Base-by-base conservation (phyloP, 2,113 vertebrate species). In the Oriolus oriolus region DNA sequence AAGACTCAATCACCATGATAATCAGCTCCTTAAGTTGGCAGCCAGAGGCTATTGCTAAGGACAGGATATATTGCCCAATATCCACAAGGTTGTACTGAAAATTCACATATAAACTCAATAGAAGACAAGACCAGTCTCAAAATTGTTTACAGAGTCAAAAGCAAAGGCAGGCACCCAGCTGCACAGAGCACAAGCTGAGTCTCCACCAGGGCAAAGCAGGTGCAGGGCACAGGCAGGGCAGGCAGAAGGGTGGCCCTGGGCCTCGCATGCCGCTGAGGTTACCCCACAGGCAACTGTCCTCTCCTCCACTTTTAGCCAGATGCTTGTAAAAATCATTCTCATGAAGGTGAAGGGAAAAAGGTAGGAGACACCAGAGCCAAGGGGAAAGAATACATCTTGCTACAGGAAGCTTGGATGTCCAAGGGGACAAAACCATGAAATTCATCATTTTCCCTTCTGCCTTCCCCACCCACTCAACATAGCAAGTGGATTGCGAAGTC, bases 81-180 rank as follows among this genome's bases (percentile, higher is more conserved):
- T 28, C 60, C 44, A 31, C 30, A 75, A 63, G 26, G 30, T 52
- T 9, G 24, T 24, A 30, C 9, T 71, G 47, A 79, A 39, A 64
- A 75, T 49, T 96, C 31, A 41, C 1, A 0, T 16, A 11, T 12
- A 50, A 61, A 59, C 12, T 74, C 54, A 60, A 21, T 0, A 50
- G 45, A 61, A 88, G 45, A 37, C 17, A 57, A 73, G 24, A 12
- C 6, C 26, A 45, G 26, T 10, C 33, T 66, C 20, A 39, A 45
- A 41, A 22, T 7, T 27, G 7, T 57, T 80, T 21, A 30, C 6
- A 19, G 20, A 45, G 16, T 11, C n/a, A 65, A 96, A 64, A 76
- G 16, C 17, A 49, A 75, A 81, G 47, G 41, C 16, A 23, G 16
- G 7, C 0, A 11, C 31, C 9, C 0, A 0, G 31, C 13, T 49